Base-by-base conservation (phyloP, 2,113 vertebrate genomes). In the Paracanthobrama guichenoti region DNA sequence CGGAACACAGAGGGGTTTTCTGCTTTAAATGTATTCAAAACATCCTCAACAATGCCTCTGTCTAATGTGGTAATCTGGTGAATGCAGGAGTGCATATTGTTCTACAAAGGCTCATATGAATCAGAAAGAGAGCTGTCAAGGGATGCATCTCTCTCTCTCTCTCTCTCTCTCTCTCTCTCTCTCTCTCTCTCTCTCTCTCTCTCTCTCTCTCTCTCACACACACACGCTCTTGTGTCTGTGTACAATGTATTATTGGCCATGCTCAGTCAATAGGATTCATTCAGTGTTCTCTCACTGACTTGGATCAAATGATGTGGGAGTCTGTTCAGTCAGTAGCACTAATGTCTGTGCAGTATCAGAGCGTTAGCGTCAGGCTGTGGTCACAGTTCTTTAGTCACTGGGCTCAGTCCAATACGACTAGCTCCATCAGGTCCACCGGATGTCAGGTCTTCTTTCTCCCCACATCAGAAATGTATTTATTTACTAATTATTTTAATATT, bases 201-300 rank as follows among this genome's bases (percentile, higher is more conserved):
- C 66, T 10, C 77, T 46, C 57, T 18, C 12, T 44, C 67, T n/a
- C 31, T 35, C 64, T 35, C 64, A 35, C 66, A 12, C 64, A 35
- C 66, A 12, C 11, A 16, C 31, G n/a, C 76, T 80, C 44, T 44
- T 28, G 60, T 71, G 64, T 26, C 48, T 71, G 80, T 18, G 46
- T 39, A 57, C 14, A 22, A 39, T 82, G 48, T 71, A 20, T 72
- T 26, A 71, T 57, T 71, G 80, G 24, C 26, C 5, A 53, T 78
- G 71, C 9, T 86, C 28, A 67, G 57, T 79, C 81, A 83, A 86
- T 73, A 83, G 77, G 77, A 31, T 86, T 60, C 75, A 66, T 74
- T 86, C 85, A 86, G 16, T 69, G 74, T 67, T 78, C 73, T 3
- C n/a, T 57, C 66, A 42, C 64, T 64, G 73, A 81, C 80, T 69